Base-by-base conservation (phyloP, 1,140 invertebrate genomes). In the Chlorops oryzae region DNA sequence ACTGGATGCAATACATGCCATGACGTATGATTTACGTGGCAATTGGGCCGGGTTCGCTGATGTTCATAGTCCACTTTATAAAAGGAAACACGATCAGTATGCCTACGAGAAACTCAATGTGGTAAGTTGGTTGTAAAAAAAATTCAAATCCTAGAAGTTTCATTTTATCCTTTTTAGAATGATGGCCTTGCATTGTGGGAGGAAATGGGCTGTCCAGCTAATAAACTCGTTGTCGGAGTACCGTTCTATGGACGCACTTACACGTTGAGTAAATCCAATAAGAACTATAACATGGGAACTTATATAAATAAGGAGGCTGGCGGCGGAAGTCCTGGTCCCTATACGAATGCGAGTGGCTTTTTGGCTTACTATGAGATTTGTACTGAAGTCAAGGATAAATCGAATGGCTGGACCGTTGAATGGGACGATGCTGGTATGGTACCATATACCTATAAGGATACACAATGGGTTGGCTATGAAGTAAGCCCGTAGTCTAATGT, bases 401-500 rank as follows among this genome's bases (percentile, higher is more conserved):
- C 78, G 3, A 77, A 77, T 12, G 82, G 79, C 1, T 94, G 90
- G 90, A 87, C 83, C 0, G 79, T 82, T 37, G 84, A 86, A 58
- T 93, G 87, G 81, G 90, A 93, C 62, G 81, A 86, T 10, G 68
- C 79, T 38, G 90, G 90, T 46, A 84, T 83, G 73, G 85, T 86
- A 50, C 90, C 91, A 0, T 96, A 88, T 64, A 81, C 86, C 9
- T 90, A 90, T 67, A 87, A 90, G 74, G 87, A 76, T 35, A 89
- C 83, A 1, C 90, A 93, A 63, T 95, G 92, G 92, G 86, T 95
- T 20, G 91, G 92, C 12, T 96, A 92, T 63, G 93, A 96, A n/a
- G n/a, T n/a, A 69, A 83, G 93, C 62, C 73, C 77, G 3, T 76
- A 80, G 56, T 88, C n/a, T n/a, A n/a, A n/a, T n/a, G n/a, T n/a